phyloP scores from a whole-genome alignment of 2,113 vertebrate species.

The Tragelaphus imberbis region DNA sequence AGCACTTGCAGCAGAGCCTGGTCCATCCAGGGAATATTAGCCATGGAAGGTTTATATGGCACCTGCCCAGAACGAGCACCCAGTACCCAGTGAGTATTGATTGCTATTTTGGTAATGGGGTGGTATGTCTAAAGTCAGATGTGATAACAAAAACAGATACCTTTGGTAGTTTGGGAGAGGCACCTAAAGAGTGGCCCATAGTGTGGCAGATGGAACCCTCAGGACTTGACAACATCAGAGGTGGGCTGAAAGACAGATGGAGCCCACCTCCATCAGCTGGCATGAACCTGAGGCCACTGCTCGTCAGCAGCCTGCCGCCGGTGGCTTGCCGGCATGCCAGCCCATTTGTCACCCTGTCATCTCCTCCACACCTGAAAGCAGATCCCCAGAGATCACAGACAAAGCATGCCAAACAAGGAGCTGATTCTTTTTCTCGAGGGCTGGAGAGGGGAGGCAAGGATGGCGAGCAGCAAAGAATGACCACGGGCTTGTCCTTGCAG shows the following conservation, averaged over 20 bases:
- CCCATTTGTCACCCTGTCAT: slow-evolving; percentile 39
- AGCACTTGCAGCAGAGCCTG: not conserved
- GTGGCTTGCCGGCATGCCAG: not conserved
- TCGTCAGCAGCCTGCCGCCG: not conserved
- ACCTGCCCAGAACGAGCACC: not conserved
- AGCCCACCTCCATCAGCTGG: not conserved
- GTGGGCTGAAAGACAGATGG: not conserved
- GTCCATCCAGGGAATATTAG: not conserved
- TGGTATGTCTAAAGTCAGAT: not conserved
- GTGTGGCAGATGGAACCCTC: not conserved
- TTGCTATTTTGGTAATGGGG: not conserved
- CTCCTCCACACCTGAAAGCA: not conserved
- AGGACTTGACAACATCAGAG: rapidly evolving
- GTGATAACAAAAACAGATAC: not conserved
- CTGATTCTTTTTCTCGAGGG: not conserved
- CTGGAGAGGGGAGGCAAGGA: not conserved
- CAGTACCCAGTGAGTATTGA: not conserved
- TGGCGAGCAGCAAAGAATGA: not conserved
- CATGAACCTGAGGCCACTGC: not conserved
- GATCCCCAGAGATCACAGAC: not conserved
- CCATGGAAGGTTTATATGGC: not conserved
- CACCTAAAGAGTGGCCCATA: not conserved
- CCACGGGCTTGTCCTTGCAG: not conserved
- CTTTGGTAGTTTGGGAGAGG: not conserved
- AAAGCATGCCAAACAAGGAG: not conserved